Percentiles rank a stretch among this genome's conserved stretches.
Conservation (phyloP, 2,113 vertebrate species). For the Sus scrofa region T2T-Sscrofa CM000812.6:122657501-122658000, state of each 20-base stretch:
- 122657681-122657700: constrained; percentile 37
- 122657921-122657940: constrained; percentile 41
- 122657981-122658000: background rate
- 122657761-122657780: constrained; percentile 64
- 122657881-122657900: constrained; percentile 34
- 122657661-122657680: background rate
- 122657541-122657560: background rate
- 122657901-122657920: constrained; percentile 26
- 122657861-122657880: constrained; percentile 60
- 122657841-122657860: constrained; percentile 38
- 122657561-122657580: background rate
- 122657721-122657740: background rate
- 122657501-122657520: background rate
- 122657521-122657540: constrained; percentile 33
- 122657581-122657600: background rate
- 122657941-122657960: constrained; percentile 17
- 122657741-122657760: background rate
- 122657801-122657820: background rate
- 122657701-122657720: constrained; percentile 38
- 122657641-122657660: background rate
- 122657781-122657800: constrained; percentile 43
- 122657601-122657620: background rate
- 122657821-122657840: constrained; percentile 27
- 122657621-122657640: constrained; percentile 20
- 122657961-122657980: constrained; percentile 15